Evolutionary conservation across 1,140 invertebrate genomes (phyloP).

Genomic region (Drosophila littoralis): DNA sequence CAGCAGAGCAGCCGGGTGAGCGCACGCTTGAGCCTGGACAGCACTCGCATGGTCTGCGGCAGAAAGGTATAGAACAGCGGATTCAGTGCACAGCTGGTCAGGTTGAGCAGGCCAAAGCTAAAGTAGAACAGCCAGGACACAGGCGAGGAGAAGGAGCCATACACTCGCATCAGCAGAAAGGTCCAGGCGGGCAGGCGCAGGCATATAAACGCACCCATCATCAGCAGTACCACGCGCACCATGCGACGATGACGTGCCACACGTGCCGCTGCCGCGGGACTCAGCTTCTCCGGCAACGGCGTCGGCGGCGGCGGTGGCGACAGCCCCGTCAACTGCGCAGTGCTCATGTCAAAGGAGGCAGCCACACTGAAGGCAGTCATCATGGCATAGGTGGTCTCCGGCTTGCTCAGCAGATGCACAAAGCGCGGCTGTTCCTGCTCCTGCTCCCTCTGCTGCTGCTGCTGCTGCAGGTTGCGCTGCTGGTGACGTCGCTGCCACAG

Average conservation of each 20-base stretch:
- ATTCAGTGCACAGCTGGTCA: constrained; percentile 86
- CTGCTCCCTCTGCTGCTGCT: constrained; percentile 28
- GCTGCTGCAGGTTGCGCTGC: constrained; percentile 49
- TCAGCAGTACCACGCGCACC: constrained; percentile 85
- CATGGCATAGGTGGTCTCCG: constrained; percentile 46
- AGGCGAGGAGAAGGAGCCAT: constrained; percentile 61
- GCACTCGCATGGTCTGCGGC: constrained; percentile 84
- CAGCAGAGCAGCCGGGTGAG: constrained; percentile 34
- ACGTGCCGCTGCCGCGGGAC: constrained; percentile 51
- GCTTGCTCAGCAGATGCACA: constrained; percentile 36
- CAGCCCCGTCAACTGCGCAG: neutral
- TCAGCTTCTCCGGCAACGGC: constrained; percentile 15
- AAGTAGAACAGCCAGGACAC: constrained; percentile 85
- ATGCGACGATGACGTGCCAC: constrained; percentile 85
- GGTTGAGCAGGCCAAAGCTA: constrained; percentile 84
- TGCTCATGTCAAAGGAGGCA: constrained; percentile 32
- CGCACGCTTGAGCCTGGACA: constrained; percentile 47
- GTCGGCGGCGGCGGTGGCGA: neutral
- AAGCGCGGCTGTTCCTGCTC: constrained; percentile 8
- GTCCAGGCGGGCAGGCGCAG: constrained; percentile 86
- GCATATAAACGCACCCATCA: constrained; percentile 85
- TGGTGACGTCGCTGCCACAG: constrained; percentile 83
- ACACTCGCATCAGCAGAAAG: constrained; percentile 84
- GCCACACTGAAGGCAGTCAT: constrained; percentile 60
- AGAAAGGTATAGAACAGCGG: constrained; percentile 87